Conservation (phyloP, 2,888 invertebrate genomes). For the Saturnia japonica region DNA sequence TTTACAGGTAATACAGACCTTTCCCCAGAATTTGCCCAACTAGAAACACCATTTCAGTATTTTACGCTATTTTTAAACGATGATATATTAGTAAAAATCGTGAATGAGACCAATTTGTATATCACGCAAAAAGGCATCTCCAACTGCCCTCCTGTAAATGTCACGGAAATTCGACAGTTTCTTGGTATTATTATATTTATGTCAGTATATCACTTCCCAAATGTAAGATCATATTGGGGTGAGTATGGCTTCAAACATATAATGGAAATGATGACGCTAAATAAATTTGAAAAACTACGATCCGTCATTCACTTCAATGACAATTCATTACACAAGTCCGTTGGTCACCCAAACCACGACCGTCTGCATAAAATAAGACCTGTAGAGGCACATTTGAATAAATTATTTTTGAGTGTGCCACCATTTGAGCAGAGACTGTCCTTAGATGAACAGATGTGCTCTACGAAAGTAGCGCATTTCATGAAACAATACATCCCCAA, state of each 20-base stretch:
- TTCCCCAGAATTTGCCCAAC: constrained; percentile 21
- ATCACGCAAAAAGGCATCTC: constrained; percentile 28
- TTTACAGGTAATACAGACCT: constrained; percentile 27
- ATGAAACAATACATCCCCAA: too few species aligned
- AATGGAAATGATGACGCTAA: constrained; percentile 31
- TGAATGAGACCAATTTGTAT: constrained; percentile 27
- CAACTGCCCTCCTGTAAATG: constrained; percentile 22
- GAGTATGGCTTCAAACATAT: constrained; percentile 30
- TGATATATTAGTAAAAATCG: constrained; percentile 22
- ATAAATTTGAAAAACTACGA: constrained; percentile 31
- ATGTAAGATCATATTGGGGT: constrained; percentile 33
- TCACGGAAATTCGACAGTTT: constrained; percentile 28
- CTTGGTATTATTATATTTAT: constrained; percentile 28
- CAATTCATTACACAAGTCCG: constrained; percentile 33
- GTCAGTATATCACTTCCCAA: constrained; percentile 34
- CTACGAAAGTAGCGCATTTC: too few species aligned
- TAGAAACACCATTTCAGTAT: constrained; percentile 27
- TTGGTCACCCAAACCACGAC: constrained; percentile 33
- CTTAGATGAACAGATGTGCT: too few species aligned
- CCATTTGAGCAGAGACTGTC: constrained; percentile 16
- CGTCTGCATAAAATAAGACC: constrained; percentile 38
- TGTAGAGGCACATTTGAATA: constrained; percentile 31
- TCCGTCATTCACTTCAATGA: constrained; percentile 34
- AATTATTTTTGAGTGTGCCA: constrained; percentile 18
- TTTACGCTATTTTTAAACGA: constrained; percentile 26